phyloP scores from a whole-genome alignment of 2,113 vertebrate genomes.

The Mesoclemmys tuberculata region DNA sequence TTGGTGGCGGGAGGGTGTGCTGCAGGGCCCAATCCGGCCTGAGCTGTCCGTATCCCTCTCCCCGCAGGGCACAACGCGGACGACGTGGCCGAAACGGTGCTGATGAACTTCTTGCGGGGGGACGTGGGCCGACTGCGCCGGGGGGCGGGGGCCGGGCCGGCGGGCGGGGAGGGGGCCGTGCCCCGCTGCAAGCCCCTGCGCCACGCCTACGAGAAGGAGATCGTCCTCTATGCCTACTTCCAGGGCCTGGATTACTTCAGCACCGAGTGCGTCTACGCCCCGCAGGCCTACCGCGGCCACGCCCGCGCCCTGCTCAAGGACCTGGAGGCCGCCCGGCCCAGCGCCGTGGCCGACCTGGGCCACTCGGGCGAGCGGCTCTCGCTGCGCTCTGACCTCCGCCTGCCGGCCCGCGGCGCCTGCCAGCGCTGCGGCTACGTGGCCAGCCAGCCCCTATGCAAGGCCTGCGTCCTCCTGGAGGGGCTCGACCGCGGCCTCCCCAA shows the following conservation, averaged over 20 bases:
- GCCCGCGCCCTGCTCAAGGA: constrained; percentile 88
- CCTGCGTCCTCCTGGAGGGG: constrained; percentile 89
- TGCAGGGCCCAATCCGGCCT: background rate
- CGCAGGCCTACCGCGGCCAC: constrained; percentile 89
- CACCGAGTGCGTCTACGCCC: constrained; percentile 90
- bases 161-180: constrained; percentile 78
- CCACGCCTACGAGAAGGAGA: constrained; percentile 93
- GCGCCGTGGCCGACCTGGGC: constrained; percentile 88
- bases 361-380: constrained; percentile 90
- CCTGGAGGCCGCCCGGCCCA: constrained; percentile 85
- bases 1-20: too few species aligned
- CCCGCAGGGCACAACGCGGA: constrained; percentile 89
- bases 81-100: constrained; percentile 88
- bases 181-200: constrained; percentile 91
- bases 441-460: constrained; percentile 88
- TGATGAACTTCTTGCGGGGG: constrained; percentile 85
- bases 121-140: constrained; percentile 84
- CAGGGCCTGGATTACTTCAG: constrained; percentile 92
- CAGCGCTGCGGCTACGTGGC: constrained; percentile 88
- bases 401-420: constrained; percentile 87
- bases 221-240: constrained; percentile 93
- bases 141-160: constrained; percentile 82
- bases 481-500: constrained; percentile 87
- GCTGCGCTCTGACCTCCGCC: constrained; percentile 81
- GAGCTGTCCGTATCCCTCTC: too few species aligned